Conservation (phyloP, 2,888 invertebrate genomes). For the Bombylius major region DNA sequence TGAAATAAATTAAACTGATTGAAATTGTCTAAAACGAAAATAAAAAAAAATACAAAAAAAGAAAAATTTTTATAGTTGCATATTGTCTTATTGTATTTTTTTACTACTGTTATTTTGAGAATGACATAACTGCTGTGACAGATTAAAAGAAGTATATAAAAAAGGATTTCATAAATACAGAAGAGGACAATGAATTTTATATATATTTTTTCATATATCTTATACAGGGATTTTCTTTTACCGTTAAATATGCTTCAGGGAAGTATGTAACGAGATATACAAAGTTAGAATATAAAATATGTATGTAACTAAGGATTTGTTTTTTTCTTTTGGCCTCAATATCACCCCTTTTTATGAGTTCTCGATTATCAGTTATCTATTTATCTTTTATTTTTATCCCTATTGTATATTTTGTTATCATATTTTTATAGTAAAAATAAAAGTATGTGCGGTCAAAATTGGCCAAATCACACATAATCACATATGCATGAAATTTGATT, state of each 20-base stretch:
- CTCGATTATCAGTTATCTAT: neutral
- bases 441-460: conserved; percentile 21
- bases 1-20: conserved; percentile 5
- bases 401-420: conserved; percentile 1
- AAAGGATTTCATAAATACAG: no score
- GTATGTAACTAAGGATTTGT: no score
- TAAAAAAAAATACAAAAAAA: no score
- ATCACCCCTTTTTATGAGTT: conserved; percentile 2
- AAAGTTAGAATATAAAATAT: no score
- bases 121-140: conserved; percentile 1
- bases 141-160: neutral
- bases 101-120: no score
- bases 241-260: no score
- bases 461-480: conserved; percentile 32
- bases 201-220: no score
- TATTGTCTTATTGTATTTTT: no score
- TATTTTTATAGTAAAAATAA: conserved; percentile 7
- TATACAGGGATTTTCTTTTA: no score
- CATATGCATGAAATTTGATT: conserved; percentile 36
- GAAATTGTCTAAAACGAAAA: neutral
- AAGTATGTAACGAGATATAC: no score
- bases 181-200: no score
- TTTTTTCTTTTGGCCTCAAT: neutral
- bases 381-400: conserved; percentile 3
- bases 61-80: no score